Evolutionary conservation across 2,797 vertebrate species (phyloP), one percentile per base, ranked within the genome.

Genomic region (Spheniscus humboldti): DNA sequence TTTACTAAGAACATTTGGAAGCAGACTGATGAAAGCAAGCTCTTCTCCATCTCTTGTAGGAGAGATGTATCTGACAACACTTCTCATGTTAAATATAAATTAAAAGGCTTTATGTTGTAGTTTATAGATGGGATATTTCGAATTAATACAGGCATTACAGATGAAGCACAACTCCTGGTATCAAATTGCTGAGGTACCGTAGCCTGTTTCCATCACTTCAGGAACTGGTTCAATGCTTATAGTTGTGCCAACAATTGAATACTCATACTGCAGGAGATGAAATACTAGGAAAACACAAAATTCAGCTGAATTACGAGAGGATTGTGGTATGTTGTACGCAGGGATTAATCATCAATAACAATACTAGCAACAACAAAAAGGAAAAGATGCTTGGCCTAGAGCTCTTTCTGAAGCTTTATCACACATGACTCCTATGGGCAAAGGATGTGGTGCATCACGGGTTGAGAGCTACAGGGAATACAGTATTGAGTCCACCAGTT

Each of bases 141-240:
- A 81, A 71, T 79, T 73, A 81, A 85, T 35, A 69, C 17, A 18
- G 25, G 17, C 24, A 35, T 55, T 75, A 35, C 24, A 73, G 47
- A 82, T 76, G 56, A 82, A 92, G 33, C 13, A 74, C 35, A 80
- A 23, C 10, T 81, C 41, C 41, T 67, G 13, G 25, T 41, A 64
- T 30, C 1, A 3, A 85, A 67, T 1, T 35, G 37, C 71, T 74
- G 60, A 71, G 57, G 74, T 55, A 77, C 25, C 0, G 0, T 8
- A 59, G 39, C 25, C 33, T 60, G 20, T 35, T 72, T 75, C 62
- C 19, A 45, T 22, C 50, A 72, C 55, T 85, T 91, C 28, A 47
- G 27, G 37, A 95, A 57, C 13, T 48, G 18, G 17, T 68, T 82
- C 64, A 76, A 2, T 22, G 52, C 45, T 45, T 77, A n/a, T 1